Conservation (phyloP, 2,797 vertebrate species). For the Sebastes taczanowskii region DNA sequence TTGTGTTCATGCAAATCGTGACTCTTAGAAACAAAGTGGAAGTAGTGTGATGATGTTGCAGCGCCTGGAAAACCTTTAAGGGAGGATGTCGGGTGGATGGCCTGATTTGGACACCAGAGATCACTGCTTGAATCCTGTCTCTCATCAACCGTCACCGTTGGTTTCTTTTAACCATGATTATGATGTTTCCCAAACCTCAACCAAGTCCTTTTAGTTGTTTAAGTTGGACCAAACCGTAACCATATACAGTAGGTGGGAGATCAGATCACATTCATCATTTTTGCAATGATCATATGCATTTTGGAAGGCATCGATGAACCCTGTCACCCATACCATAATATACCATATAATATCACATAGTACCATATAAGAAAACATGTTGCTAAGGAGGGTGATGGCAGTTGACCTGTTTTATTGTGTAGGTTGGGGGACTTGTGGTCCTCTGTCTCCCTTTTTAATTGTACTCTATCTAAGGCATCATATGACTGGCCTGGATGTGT, state of each 20-base stretch:
- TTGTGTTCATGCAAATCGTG: background rate
- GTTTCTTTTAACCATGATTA: background rate
- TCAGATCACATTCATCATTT: background rate
- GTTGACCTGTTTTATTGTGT: background rate
- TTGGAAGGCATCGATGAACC: background rate
- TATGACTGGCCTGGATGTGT: background rate
- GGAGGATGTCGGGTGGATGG: background rate
- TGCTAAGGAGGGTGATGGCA: background rate
- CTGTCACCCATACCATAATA: background rate
- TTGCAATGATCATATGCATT: background rate
- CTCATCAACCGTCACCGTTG: background rate
- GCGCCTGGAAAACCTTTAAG: background rate
- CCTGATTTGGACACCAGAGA: background rate
- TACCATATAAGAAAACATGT: background rate
- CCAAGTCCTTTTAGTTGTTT: background rate
- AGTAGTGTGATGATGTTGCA: background rate
- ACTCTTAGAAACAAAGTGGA: background rate
- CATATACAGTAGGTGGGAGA: background rate
- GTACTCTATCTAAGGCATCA: background rate
- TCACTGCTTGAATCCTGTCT: background rate
- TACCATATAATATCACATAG: no score
- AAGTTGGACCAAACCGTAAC: background rate
- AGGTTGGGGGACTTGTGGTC: background rate
- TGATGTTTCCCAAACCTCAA: background rate
- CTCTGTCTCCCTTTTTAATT: background rate